Evolutionary conservation across 1,140 invertebrate genomes (phyloP), one percentile per base, ranked within the genome.

Genomic region (Ctenoplectra terminalis): DNA sequence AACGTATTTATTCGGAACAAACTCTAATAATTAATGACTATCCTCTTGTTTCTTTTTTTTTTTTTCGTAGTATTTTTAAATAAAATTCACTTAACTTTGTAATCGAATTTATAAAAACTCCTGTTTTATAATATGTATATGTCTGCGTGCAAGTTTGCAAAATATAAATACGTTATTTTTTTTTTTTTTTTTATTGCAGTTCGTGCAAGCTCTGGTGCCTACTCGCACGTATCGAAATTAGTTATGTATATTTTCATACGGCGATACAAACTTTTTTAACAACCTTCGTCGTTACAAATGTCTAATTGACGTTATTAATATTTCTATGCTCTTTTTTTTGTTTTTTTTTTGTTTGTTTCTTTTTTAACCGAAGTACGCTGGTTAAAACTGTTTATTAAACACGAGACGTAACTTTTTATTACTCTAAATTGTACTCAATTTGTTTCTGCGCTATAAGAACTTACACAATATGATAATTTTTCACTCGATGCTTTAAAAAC

Each of bases 231-330:
- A 67, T 43, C 50, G 50, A 40, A 50, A 71, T 56, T 78, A 48
- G 23, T 54, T 78, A 23, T 23, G 17, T n/a, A 34, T 26, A 1
- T 58, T 46, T 17, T 37, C 20, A 23, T 26, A 56, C 20, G 26
- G 15, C 70, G 69, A 43, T 54, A 58, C 9, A 58, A 78, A 78
- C 26, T 46, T 46, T 67, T 70, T n/a, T n/a, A 37, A 48, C 43
- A 78, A 70, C 17, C 31, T 34, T 70, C 23, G 15, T 43, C 43
- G n/a, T 78, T 78, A 37, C 23, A 52, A 72, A 61, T 79, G 17
- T 79, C 67, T 79, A 79, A 79, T 79, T 79, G 69, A 79, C 76
- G 46, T 79, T 50, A 61, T 71, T n/a, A 26, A 70, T 69, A 77
- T 69, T 17, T 40, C 52, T 60, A 48, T 56, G 2, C 26, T 17